Evolutionary conservation across 2,888 invertebrate genomes (phyloP).

Genomic region (Diarsia brunnea): DNA sequence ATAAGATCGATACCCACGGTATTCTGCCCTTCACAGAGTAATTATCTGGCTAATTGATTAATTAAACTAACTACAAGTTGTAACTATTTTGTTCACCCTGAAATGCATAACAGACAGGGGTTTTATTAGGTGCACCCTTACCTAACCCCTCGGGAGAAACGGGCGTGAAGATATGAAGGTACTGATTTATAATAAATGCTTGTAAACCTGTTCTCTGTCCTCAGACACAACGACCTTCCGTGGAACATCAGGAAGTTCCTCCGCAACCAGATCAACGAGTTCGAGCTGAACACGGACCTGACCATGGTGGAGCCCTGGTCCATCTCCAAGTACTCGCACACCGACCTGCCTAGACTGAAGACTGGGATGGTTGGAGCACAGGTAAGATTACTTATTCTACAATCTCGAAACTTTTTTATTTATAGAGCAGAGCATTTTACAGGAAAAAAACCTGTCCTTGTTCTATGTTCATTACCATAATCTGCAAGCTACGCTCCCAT

Average conservation of each 20-base stretch:
- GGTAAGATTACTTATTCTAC: conserved; percentile 79
- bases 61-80: background rate
- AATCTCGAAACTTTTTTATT: too few relatives aligned
- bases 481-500: background rate
- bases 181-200: too few relatives aligned
- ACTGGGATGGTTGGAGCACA: conserved; percentile 93
- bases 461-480: background rate
- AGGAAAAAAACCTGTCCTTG: background rate
- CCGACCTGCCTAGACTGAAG: conserved; percentile 92
- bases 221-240: conserved; percentile 92
- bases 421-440: background rate
- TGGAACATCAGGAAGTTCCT: conserved; percentile 94
- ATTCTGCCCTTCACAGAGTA: background rate
- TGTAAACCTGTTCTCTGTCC: conserved; percentile 40
- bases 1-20: background rate
- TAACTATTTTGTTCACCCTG: background rate
- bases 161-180: background rate
- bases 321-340: conserved; percentile 92
- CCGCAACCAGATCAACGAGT: conserved; percentile 92
- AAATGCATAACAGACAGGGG: background rate
- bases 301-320: conserved; percentile 92
- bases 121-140: background rate
- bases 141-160: background rate
- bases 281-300: conserved; percentile 91
- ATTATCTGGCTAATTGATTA: background rate